Conservation (phyloP, 2,888 invertebrate genomes). For the Dynastes grantii region DNA sequence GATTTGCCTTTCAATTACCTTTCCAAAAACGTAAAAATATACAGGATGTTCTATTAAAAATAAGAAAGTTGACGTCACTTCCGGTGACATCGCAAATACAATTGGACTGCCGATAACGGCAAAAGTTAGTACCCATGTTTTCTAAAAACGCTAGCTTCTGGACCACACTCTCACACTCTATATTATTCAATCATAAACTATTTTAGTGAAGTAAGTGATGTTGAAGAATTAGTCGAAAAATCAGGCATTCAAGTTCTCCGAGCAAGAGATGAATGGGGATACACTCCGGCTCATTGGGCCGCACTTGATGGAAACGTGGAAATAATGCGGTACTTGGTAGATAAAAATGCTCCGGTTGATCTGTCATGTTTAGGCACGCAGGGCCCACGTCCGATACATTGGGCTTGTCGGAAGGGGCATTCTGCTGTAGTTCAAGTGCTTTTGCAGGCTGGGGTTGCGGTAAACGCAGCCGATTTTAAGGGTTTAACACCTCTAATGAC, state of each 20-base stretch:
- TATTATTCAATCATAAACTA: slow-evolving; percentile 1
- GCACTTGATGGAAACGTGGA: slow-evolving; percentile 93
- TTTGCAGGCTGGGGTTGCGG: slow-evolving; percentile 87
- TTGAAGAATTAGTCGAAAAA: slow-evolving; percentile 88
- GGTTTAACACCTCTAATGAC: slow-evolving; percentile 92
- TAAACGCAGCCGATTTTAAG: slow-evolving; percentile 93
- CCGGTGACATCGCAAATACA: no score
- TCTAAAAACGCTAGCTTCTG: no score
- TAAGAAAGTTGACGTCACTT: no score
- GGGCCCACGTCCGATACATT: slow-evolving; percentile 93
- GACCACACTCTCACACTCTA: no score
- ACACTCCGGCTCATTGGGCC: slow-evolving; percentile 95
- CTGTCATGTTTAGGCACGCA: slow-evolving; percentile 90
- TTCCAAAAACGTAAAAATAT: no score
- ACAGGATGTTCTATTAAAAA: no score
- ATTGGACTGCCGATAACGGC: no score
- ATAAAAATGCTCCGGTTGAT: slow-evolving; percentile 88
- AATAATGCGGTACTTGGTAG: slow-evolving; percentile 89
- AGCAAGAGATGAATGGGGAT: slow-evolving; percentile 91
- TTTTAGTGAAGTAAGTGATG: slow-evolving; percentile 84
- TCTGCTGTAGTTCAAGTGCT: slow-evolving; percentile 89
- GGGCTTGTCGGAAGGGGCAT: slow-evolving; percentile 95
- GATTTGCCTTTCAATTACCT: no score
- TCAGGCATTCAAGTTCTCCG: slow-evolving; percentile 84
- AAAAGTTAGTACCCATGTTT: no score